Evolutionary conservation across 1,140 invertebrate species (phyloP), one percentile per base, ranked within the genome.

Genomic region (Drosophila lacertosa): DNA sequence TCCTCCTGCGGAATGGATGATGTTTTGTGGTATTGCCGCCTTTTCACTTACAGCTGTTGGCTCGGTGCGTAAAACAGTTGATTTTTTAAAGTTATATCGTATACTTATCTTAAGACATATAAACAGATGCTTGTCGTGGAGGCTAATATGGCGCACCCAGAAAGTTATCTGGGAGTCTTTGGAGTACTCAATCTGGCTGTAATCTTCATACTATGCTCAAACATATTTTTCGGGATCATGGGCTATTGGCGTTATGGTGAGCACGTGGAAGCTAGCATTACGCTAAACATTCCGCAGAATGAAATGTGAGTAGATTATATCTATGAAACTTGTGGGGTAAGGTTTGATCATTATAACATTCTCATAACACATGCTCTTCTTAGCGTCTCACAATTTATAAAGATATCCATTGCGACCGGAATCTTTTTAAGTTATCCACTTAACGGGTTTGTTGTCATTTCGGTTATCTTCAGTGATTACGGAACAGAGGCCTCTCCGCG

Each of bases 201-300:
- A 0, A 26, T 84, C 0, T 86, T 71, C 13, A 86, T 84, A 11
- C 62, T 84, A 7, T 44, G 75, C 9, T 63, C 76, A 0, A 84
- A 84, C 16, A 42, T 80, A 5, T 72, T 80, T 11, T 86, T 84
- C 5, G 80, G 80, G 10, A 59, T 86, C 0, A 76, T 84, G 42
- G 80, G 80, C 1, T 84, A 84, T 20, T 84, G 80, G 80, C 76
- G 81, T 0, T 84, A 60, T 11, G 80, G 80, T 0, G 72, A 84
- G 1, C 32, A 4, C 3, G 81, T 86, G 2, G 51, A 73, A 4
- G 80, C 81, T 7, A 84, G 80, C n/a, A 54, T 84, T 4, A 84
- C 80, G 4, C 53, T 84, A 0, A 84, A 84, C 29, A 76, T 84
- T 39, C 81, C 80, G 0, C 44, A 40, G 18, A 60, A 59, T 24